Percentiles rank a stretch among this genome's conserved stretches.
Conservation (phyloP, 2,113 vertebrate genomes). For the Cairina moschata region DNA sequence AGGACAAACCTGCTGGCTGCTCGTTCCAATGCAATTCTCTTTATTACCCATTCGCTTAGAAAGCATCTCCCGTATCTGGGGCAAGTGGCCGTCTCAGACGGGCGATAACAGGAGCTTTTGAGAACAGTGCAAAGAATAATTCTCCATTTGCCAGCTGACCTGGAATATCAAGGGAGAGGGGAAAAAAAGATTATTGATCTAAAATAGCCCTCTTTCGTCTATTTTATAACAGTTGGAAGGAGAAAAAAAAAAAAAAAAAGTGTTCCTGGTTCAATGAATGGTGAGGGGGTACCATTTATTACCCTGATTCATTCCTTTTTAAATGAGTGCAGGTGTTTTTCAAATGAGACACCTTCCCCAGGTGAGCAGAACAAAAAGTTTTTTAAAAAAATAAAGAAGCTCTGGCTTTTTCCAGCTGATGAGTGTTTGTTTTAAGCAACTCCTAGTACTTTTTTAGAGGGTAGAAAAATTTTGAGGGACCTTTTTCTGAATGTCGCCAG, state of each 20-base stretch:
- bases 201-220: constrained; percentile 58
- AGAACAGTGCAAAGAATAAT: constrained; percentile 29
- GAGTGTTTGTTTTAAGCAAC: background rate
- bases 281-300: constrained; percentile 42
- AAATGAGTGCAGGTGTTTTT: constrained; percentile 55
- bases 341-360: constrained; percentile 31
- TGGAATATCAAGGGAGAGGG: constrained; percentile 48
- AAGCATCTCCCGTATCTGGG: constrained; percentile 31
- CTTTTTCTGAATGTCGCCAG: background rate
- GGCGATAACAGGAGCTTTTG: constrained; percentile 37
- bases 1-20: constrained; percentile 31
- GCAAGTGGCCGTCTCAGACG: constrained; percentile 29
- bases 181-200: constrained; percentile 45
- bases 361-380: constrained; percentile 12
- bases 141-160: constrained; percentile 65
- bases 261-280: constrained; percentile 33
- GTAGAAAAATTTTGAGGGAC: background rate
- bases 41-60: constrained; percentile 28
- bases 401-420: background rate
- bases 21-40: constrained; percentile 21
- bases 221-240: constrained; percentile 47
- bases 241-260: background rate
- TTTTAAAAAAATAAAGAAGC: constrained; percentile 1
- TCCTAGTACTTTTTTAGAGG: background rate
- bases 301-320: background rate